Evolutionary conservation across 2,888 invertebrate species (phyloP), one percentile per base, ranked within the genome.

Genomic region (Apantesis nais): DNA sequence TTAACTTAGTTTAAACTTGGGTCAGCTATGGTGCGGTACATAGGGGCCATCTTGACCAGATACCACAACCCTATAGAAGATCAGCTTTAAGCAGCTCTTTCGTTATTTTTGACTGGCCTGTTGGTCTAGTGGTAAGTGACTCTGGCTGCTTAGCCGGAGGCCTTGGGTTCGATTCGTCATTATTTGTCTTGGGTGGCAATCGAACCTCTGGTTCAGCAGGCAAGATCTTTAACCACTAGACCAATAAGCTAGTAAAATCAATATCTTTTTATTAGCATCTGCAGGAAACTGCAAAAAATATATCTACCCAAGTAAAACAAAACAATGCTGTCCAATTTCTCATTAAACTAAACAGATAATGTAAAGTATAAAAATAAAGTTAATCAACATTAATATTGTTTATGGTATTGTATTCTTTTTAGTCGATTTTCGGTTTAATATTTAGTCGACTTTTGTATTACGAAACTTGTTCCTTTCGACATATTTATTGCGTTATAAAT

Each of bases 391-490:
- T 62, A 52, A 68, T 52, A 68, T 68, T 68, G 62, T 68, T 68
- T 68, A 68, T 68, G 68, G 68, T 8, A 5, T 29, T 66, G 63
- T 61, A 31, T 52, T 29, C 25, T 19, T 64, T 73, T 65, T 62
- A 44, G 39, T 71, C 39, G 62, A 64, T 67, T 67, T 73, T 68
- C 63, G 65, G 41, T 39, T 44, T 34, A 48, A 68, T 34, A 22
- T 31, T 62, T 60, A 48, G 39, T 44, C 66, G 55, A 70, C 29
- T 65, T 67, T 73, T 70, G 41, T 8, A 60, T 67, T 41, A 52
- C 61, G 19, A 16, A 39, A 52, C 61, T 52, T 44, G 44, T 52
- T 66, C 19, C 68, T 79, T 73, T 71, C 77, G 74, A 66, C 70
- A 69, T 79, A 61, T 77, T 66, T 68, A 68, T 68, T 52, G 19